Evolutionary conservation across 2,797 vertebrate genomes (phyloP).

Genomic region (Crenuchus spilurus): DNA sequence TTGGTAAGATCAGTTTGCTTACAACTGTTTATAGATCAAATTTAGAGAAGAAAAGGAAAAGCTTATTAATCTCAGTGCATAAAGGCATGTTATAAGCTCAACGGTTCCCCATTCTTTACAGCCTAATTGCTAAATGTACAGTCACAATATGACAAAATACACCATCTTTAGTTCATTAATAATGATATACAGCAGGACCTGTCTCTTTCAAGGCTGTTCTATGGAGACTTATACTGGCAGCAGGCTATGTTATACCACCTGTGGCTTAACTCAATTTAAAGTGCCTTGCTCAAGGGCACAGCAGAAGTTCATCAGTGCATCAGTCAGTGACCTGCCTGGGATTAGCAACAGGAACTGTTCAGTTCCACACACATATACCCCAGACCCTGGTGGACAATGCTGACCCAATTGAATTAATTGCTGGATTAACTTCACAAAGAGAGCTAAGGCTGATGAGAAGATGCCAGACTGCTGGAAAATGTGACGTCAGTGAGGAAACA

Average conservation of each 20-base stretch:
- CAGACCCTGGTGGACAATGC: neutral
- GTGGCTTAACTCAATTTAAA: neutral
- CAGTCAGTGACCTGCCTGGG: neutral
- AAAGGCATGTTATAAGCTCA: no score
- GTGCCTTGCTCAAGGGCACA: slow-evolving; percentile 31
- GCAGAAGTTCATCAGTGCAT: neutral
- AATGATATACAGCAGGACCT: neutral
- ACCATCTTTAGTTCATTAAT: no score
- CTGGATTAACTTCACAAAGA: slow-evolving; percentile 37
- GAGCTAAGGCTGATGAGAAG: slow-evolving; percentile 19
- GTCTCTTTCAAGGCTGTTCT: neutral
- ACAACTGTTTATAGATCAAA: no score
- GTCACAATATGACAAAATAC: no score
- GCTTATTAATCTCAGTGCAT: no score
- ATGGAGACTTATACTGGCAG: no score
- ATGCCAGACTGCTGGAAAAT: slow-evolving; percentile 40
- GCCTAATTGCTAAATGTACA: no score
- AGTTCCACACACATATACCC: slow-evolving; percentile 13
- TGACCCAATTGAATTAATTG: slow-evolving; percentile 18
- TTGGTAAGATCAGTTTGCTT: no score
- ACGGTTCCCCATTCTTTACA: no score
- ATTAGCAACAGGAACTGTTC: slow-evolving; percentile 22
- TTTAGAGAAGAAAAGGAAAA: no score
- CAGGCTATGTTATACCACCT: neutral
- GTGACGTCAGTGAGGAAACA: slow-evolving; percentile 24